Conservation (phyloP, 2,113 vertebrate species). For the Notechis scutatus region DNA sequence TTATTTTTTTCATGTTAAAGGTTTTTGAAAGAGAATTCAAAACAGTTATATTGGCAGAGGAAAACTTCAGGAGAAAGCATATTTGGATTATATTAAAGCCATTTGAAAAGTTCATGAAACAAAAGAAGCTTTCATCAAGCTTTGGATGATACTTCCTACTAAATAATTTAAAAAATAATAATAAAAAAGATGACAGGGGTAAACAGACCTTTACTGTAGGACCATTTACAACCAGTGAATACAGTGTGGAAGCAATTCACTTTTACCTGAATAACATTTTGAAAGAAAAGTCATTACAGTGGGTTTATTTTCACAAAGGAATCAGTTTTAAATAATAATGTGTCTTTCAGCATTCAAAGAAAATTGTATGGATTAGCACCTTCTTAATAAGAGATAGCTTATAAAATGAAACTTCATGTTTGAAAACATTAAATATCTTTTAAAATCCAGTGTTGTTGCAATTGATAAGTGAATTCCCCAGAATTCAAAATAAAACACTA, state of each 20-base stretch:
- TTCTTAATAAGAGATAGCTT: background rate
- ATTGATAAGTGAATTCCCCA: background rate
- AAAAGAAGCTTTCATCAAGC: background rate
- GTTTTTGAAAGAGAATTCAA: background rate
- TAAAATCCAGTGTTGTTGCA: background rate
- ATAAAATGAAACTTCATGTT: constrained; percentile 2
- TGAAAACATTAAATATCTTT: background rate
- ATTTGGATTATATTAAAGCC: background rate
- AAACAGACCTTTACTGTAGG: background rate
- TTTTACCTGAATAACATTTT: constrained; percentile 5
- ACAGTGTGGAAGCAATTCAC: background rate
- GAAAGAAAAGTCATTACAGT: background rate
- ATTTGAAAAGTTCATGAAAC: background rate
- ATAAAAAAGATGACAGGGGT: background rate
- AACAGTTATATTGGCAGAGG: background rate
- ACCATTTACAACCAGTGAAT: background rate
- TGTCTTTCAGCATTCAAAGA: background rate
- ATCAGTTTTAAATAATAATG: constrained; percentile 5
- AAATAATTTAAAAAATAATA: background rate
- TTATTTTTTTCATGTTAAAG: no score
- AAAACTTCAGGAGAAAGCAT: background rate
- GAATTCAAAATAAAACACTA: background rate
- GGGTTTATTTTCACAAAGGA: background rate
- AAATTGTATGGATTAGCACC: constrained; percentile 20
- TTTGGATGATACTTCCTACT: background rate